phyloP scores from a whole-genome alignment of 2,888 invertebrate genomes.

The Philereme vetulata region DNA sequence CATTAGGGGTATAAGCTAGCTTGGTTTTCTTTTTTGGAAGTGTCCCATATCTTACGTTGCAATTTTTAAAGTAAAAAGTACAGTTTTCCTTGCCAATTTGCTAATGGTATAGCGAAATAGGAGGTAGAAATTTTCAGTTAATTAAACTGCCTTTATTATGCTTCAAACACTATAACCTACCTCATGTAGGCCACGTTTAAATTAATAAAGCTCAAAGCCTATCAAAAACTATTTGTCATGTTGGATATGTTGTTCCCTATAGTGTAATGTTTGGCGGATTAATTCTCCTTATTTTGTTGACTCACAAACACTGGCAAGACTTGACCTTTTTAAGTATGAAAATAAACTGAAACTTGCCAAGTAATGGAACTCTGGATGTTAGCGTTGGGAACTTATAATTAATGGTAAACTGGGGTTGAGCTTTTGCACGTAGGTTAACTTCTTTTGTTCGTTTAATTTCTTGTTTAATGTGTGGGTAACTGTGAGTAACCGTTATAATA shows the following conservation, averaged over 20 bases:
- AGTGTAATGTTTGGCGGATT: conserved; percentile 29
- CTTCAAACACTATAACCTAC: neutral
- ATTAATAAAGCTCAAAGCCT: too few species aligned
- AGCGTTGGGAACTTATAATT: conserved; percentile 32
- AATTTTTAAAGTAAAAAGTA: too few species aligned
- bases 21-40: conserved; percentile 11
- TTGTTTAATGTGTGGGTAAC: conserved; percentile 4
- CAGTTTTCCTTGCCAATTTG: too few species aligned
- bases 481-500: neutral
- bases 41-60: neutral
- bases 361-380: conserved; percentile 41
- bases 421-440: conserved; percentile 2
- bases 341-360: conserved; percentile 41
- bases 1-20: conserved; percentile 11
- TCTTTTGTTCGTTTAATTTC: conserved; percentile 9
- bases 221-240: too few species aligned
- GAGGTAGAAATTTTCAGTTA: too few species aligned
- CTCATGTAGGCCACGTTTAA: neutral
- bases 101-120: too few species aligned
- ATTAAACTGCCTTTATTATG: neutral
- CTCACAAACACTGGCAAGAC: conserved; percentile 32
- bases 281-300: conserved; percentile 44
- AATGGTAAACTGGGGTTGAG: conserved; percentile 12
- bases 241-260: neutral
- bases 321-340: conserved; percentile 43